Base-by-base conservation (phyloP, 2,888 invertebrate genomes). In the Candidula unifasciata region DNA sequence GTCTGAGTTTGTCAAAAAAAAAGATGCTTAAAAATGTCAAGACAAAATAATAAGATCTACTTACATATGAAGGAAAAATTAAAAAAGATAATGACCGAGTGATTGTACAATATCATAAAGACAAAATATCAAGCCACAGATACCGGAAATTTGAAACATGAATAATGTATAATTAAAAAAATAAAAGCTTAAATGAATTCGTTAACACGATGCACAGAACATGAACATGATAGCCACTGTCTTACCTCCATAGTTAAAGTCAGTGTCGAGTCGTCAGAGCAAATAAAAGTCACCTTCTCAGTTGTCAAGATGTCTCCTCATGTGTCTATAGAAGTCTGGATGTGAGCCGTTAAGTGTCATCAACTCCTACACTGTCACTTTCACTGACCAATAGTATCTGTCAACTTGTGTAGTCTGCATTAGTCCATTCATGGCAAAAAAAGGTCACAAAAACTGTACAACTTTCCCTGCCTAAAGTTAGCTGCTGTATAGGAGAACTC, bases 241-340 rank as follows among this genome's bases (percentile, higher is more conserved):
- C 79, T 79, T 79, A 79, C 79, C 79, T 79, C 68, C 44, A 66
- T 10, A 6, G 68, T 79, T 30, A 44, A 68, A 64, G 79, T 79
- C 68, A 79, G 54, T 68, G 79, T 79, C 79, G 37, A 27, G 79
- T 68, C 68, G 79, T 79, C 79, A 79, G 66, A 68, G 79, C 68
- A 44, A 60, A 44, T 10, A 10, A 44, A 30, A 66, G 79, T 79
- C 79, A 79, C 24, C 79, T n/a, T 10, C 52, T 24, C 66, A n/a
- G 64, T 37, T 60, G 78, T 78, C 78, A 79, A 66, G 66, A 37
- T 30, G 79, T 79, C 66, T 44, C 44, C 27, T 37, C 27, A 66
- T 2, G 68, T 44, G 44, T 44, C 44, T 10, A 44, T 6, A 44
- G 6, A 13, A 10, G 8, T 44, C 44, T 13, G 6, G 44, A 44